Base-by-base conservation (phyloP, 23 tunicate species). In the Corella eumyota region DNA sequence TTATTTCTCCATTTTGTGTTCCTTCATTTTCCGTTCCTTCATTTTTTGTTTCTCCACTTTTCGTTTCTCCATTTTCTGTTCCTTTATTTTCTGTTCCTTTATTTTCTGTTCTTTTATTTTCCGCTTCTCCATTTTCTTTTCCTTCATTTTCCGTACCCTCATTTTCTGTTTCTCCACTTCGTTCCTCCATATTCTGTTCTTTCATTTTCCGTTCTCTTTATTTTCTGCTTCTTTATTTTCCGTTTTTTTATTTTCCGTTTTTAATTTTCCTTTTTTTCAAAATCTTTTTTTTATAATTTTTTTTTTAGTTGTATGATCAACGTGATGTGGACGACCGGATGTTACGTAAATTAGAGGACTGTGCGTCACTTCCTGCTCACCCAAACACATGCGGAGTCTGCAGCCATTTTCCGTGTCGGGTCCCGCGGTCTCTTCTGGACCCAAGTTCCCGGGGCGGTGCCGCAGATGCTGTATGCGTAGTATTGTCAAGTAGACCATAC, bases 371-470 rank as follows among this genome's bases (percentile, higher is more conserved):
- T 30, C 85, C 96, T 3, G 77, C 88, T 29, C 88, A 88, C 23
- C 96, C 96, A 25, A 88, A 78, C 67, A 61, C 85, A 6, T 73
- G 96, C 54, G 78, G 96, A 6, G 88, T 88, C 15, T 88, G 96
- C 73, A 88, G 96, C 35, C 90, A 88, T 60, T 88, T 88, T 64
- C 50, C 60, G 2, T 88, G 96, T 52, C 70, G 81, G 28, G 70
- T 88, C 0, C 96, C 96, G 7, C 44, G 88, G 19, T 88, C 88
- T 25, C 75, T 88, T 26, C 76, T 88, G 19, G 74, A 78, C 55
- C 96, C 90, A 1, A 62, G 62, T 22, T 72, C 74, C 19, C 68
- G 85, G 5, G 88, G 78, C 3, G 77, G 81, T 31, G 84, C 79
- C 6, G 96, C 78, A 1, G 87, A 88, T 46, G 88, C 78, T 25